These are phyloP conservation scores for Ursus arctos DNA, from an alignment of 2,113 vertebrate genomes.

Conservation along the genomic window DNA sequence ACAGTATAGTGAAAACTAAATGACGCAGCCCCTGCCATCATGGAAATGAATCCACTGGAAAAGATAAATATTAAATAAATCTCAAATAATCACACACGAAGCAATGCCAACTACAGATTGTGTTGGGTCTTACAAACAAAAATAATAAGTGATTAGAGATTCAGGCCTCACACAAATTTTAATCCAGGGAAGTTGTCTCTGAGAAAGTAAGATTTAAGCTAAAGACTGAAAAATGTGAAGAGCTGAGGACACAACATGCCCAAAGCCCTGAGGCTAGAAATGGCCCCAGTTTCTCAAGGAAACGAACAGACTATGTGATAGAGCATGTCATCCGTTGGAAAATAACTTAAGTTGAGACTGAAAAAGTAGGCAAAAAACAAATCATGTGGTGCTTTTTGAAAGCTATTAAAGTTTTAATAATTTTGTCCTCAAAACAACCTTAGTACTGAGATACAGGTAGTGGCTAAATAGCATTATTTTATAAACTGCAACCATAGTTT, in stretches of 20 bases:
- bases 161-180: background rate
- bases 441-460: background rate
- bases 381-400: background rate
- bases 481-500: background rate
- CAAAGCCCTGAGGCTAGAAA: conserved; percentile 1
- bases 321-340: background rate
- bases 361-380: background rate
- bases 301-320: background rate
- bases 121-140: background rate
- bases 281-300: background rate
- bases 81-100: background rate
- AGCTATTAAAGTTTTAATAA: background rate
- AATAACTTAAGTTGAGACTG: background rate
- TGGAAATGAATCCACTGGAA: background rate
- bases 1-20: background rate
- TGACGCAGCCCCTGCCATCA: background rate
- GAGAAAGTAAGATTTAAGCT: background rate
- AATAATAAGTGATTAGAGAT: background rate
- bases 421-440: background rate
- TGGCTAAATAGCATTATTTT: background rate
- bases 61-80: conserved; percentile 28
- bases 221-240: background rate
- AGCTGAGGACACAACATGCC: background rate
- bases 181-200: background rate
- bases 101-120: background rate